phyloP scores from a whole-genome alignment of 1,140 invertebrate species.

The Lysiphlebus fabarum region DNA sequence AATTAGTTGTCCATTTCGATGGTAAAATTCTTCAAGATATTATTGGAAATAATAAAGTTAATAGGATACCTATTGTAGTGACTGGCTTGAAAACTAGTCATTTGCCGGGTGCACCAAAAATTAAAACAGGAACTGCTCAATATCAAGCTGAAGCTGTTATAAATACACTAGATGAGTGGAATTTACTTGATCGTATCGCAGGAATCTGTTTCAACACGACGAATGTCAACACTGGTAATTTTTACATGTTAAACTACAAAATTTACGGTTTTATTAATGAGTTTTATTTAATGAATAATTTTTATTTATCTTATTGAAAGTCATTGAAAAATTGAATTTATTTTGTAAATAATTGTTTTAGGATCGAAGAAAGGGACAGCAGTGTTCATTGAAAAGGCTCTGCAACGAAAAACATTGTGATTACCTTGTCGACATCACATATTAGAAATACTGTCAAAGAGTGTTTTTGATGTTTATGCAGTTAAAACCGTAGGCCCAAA shows the following conservation, averaged over 20 bases:
- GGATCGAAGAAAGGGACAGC: conserved; percentile 24
- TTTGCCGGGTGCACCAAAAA: conserved; percentile 36
- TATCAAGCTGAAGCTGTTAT: conserved; percentile 31
- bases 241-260: not conserved
- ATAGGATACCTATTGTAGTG: conserved; percentile 37
- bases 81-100: conserved; percentile 27
- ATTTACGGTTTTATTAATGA: too few species aligned
- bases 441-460: conserved; percentile 34
- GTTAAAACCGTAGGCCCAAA: conserved; percentile 32
- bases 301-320: too few species aligned
- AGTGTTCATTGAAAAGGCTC: conserved; percentile 20
- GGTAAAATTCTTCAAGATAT: conserved; percentile 29
- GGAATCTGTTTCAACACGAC: conserved; percentile 29
- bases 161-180: conserved; percentile 22
- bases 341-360: not conserved
- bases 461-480: conserved; percentile 31
- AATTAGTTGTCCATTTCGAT: not conserved
- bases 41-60: conserved; percentile 31
- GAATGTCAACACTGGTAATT: conserved; percentile 21
- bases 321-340: too few species aligned
- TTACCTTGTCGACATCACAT: conserved; percentile 37
- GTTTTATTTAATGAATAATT: too few species aligned
- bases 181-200: conserved; percentile 19
- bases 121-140: conserved; percentile 29
- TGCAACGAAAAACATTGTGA: conserved; percentile 21